Percentiles rank a stretch among this genome's conserved stretches.
Evolutionary conservation across 1,140 invertebrate species (phyloP).

Genomic region (Oedothorax gibbosus): DNA sequence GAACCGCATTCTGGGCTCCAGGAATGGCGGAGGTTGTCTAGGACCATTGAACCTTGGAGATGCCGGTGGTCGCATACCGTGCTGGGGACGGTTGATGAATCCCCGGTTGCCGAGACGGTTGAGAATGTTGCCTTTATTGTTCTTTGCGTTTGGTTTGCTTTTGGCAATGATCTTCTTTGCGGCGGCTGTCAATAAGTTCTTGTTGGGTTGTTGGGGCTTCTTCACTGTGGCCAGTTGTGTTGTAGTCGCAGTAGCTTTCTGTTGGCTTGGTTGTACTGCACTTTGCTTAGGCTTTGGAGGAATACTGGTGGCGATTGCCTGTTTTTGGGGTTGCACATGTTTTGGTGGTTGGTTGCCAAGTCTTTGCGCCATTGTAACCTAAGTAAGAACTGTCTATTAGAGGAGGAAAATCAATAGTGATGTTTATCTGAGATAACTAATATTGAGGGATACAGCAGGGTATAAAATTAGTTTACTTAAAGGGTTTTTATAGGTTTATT

Average conservation of each 20-base stretch:
- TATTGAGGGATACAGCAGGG: too few species aligned
- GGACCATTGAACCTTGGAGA: constrained; percentile 33
- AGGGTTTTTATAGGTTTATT: too few species aligned
- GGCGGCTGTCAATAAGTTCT: neutral
- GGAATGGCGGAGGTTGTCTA: constrained; percentile 18
- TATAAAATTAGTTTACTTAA: too few species aligned
- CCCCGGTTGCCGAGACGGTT: constrained; percentile 42
- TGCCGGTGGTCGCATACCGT: neutral
- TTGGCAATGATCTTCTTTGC: neutral
- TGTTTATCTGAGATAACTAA: too few species aligned
- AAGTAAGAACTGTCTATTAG: too few species aligned
- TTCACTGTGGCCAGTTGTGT: neutral
- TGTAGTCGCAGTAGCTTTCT: neutral
- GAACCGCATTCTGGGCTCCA: constrained; percentile 31
- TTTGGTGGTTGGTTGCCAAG: neutral
- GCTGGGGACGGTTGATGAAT: neutral
- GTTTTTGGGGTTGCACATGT: neutral
- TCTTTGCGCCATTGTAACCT: constrained; percentile 7
- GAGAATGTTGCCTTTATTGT: constrained; percentile 15
- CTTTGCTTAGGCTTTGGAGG: neutral
- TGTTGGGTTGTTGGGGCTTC: neutral
- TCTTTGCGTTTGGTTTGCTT: neutral
- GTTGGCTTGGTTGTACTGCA: neutral
- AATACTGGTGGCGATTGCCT: neutral
- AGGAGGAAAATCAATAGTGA: too few species aligned